Conservation (phyloP, 2,797 vertebrate genomes). For the Carapus acus region DNA sequence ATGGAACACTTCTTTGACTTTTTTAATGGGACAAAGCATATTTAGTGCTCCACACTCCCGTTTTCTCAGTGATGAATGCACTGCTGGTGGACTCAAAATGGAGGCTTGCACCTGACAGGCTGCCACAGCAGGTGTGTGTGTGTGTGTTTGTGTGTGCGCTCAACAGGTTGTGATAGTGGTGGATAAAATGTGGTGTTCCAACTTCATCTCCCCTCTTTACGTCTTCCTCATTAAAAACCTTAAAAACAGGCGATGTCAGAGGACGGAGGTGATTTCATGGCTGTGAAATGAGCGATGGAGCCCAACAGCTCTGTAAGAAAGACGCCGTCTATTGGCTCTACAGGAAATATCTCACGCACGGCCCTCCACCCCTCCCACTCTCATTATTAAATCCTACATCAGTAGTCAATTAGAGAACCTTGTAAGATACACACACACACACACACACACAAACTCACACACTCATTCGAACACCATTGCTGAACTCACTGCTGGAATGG, state of each 20-base stretch:
- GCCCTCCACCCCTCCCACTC: background rate
- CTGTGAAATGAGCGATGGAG: slow-evolving; percentile 41
- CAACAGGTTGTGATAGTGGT: slow-evolving; percentile 12
- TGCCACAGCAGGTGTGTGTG: background rate
- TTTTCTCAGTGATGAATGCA: slow-evolving; percentile 6
- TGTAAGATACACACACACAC: slow-evolving; percentile 10
- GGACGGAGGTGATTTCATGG: slow-evolving; percentile 29
- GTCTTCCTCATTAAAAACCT: slow-evolving; percentile 14
- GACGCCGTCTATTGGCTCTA: slow-evolving; percentile 68
- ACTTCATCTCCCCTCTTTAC: slow-evolving; percentile 11
- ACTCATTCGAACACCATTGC: background rate
- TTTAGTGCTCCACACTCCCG: background rate
- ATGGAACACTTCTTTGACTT: background rate
- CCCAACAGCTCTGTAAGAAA: slow-evolving; percentile 42
- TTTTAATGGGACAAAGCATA: background rate
- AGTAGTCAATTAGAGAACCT: slow-evolving; percentile 8
- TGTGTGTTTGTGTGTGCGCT: background rate
- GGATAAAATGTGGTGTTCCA: slow-evolving; percentile 9
- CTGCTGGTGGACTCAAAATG: slow-evolving; percentile 12
- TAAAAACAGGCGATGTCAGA: slow-evolving; percentile 26
- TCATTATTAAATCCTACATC: slow-evolving; percentile 34
- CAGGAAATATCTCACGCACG: slow-evolving; percentile 3
- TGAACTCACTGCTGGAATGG: background rate
- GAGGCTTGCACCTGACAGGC: slow-evolving; percentile 8
- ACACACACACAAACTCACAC: too few relatives aligned